These are phyloP conservation scores for Athalia rosae DNA, from an alignment of 2,888 invertebrate genomes.

Conservation along the genomic window DNA sequence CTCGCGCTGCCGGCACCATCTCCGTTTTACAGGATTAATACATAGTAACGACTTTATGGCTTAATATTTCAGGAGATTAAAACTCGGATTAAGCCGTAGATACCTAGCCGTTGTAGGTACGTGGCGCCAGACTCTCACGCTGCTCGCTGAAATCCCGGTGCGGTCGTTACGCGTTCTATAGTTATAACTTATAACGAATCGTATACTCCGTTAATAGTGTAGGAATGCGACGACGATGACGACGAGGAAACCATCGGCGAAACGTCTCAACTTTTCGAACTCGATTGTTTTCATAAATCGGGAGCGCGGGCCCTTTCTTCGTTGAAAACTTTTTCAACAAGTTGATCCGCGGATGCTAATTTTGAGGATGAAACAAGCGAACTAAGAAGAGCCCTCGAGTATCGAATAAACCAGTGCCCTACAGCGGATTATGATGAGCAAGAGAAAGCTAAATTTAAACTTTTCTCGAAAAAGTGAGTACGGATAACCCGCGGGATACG, in stretches of 20 bases:
- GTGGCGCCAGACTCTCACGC: constrained; percentile 22
- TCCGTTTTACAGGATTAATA: constrained; percentile 59
- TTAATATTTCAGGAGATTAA: constrained; percentile 56
- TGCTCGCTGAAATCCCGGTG: constrained; percentile 14
- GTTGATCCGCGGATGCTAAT: background rate
- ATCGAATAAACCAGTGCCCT: background rate
- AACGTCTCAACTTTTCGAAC: background rate
- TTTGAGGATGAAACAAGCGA: background rate
- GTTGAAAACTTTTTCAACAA: background rate
- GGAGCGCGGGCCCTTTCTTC: background rate
- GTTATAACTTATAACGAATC: constrained; percentile 36
- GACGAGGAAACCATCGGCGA: no score
- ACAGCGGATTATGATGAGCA: background rate
- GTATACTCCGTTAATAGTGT: constrained; percentile 1
- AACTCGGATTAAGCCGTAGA: constrained; percentile 49
- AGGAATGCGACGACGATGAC: background rate
- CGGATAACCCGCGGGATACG: background rate
- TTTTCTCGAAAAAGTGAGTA: background rate
- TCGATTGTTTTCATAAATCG: constrained; percentile 19
- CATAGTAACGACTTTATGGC: constrained; percentile 57
- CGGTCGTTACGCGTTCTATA: constrained; percentile 20
- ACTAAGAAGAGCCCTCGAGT: background rate
- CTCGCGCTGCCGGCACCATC: background rate
- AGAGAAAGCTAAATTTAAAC: background rate
- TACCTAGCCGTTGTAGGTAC: constrained; percentile 14